These are phyloP conservation scores for Carpatolechia fugitivella DNA, from an alignment of 2,888 invertebrate genomes.

Conservation along the genomic window DNA sequence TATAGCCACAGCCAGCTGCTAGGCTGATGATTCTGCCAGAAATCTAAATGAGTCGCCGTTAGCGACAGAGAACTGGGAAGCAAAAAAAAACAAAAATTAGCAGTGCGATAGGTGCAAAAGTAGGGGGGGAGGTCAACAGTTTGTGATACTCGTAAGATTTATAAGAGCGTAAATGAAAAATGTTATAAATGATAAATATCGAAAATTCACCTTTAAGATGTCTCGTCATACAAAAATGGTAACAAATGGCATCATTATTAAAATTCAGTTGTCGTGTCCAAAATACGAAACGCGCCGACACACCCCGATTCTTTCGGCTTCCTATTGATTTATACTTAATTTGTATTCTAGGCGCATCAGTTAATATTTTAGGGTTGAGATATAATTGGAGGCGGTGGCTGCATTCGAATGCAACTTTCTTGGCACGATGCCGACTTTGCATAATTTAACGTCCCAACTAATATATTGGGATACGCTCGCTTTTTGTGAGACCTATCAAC, in stretches of 20 bases:
- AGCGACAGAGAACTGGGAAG: no score
- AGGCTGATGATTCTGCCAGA: no score
- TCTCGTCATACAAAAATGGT: no score
- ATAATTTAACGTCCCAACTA: constrained; percentile 60
- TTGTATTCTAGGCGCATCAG: constrained; percentile 61
- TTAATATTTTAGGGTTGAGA: constrained; percentile 74
- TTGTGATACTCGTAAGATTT: no score
- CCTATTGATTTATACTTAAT: constrained; percentile 56
- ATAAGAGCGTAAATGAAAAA: no score
- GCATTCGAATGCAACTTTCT: constrained; percentile 63
- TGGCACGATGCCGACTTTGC: constrained; percentile 65
- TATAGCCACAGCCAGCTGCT: no score
- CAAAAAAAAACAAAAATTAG: no score
- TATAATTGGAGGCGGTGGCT: constrained; percentile 71
- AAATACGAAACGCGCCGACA: constrained; percentile 20
- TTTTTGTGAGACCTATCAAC: constrained; percentile 18
- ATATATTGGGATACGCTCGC: constrained; percentile 38
- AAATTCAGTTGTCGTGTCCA: constrained; percentile 5
- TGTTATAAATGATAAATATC: no score
- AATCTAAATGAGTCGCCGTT: no score
- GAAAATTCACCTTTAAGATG: no score
- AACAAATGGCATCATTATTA: not conserved
- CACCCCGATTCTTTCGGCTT: constrained; percentile 22
- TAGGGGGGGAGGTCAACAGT: no score
- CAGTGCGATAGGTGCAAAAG: no score